Base-by-base conservation (phyloP, 2,888 invertebrate genomes). In the Drosophila antonietae region DNA sequence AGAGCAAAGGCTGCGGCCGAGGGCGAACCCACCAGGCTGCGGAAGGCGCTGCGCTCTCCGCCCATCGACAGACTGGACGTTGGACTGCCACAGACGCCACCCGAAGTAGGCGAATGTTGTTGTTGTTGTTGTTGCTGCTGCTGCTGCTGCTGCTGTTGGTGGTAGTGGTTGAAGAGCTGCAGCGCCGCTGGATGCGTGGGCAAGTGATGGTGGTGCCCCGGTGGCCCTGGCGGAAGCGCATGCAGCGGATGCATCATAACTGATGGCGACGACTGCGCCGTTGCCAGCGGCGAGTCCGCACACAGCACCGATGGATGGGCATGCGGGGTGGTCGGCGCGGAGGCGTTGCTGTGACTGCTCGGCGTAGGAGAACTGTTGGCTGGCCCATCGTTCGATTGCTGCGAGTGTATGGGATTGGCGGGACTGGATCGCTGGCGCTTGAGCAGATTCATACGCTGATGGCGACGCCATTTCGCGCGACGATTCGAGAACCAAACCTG, bases 401-500 rank as follows among this genome's bases (percentile, higher is more conserved):
- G 90, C n/a, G 91, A 83, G 68, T 88, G 90, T 64, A 90, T 78
- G 5, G 81, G 78, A 71, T 83, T 86, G 51, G 88, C 86, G 68
- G 92, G 92, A 73, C 92, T 92, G 80, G 92, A 91, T 78, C 94
- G 95, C 44, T 87, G 86, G 90, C 96, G 95, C 94, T 97, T 97
- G 93, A 97, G 95, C 92, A 97, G 95, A 94, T 97, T 97, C 97
- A 98, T 97, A 93, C 98, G 96, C 94, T 98, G 98, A 94, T 98
- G 98, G 92, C 98, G 97, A 93, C 98, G 96, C 98, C 98, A 98
- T 95, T 98, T 98, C 93, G 98, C 98, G 94, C 98, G 96, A 95
- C 98, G 97, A 96, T 98, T 98, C 95, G 98, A 98, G 96, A 98
- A 98, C 98, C 98, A 98, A 95, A 98, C 98, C 98, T 98, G 58